Evolutionary conservation across 2,797 vertebrate genomes (phyloP).

Genomic region (Oreochromis grahami): DNA sequence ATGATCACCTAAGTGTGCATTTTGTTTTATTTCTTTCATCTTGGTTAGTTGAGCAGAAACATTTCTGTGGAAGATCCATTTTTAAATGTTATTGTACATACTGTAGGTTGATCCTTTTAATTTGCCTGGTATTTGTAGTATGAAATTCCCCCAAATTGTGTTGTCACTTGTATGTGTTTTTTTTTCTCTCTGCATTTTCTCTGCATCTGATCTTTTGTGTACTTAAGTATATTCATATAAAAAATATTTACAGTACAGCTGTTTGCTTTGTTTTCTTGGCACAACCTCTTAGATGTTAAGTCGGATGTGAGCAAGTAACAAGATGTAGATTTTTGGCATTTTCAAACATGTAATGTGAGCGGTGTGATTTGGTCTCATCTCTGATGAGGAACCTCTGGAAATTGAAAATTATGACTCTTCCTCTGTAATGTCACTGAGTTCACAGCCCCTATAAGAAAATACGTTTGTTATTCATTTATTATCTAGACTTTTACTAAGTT

Average conservation of each 20-base stretch:
- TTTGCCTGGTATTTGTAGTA: constrained; percentile 42
- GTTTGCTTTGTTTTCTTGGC: background rate
- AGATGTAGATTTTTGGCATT: background rate
- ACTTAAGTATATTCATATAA: constrained; percentile 68
- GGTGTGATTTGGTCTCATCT: constrained; percentile 4
- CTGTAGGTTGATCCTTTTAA: constrained; percentile 39
- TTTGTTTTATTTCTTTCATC: constrained; percentile 16
- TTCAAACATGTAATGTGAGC: background rate
- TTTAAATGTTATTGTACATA: constrained; percentile 67
- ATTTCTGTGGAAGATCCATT: constrained; percentile 49
- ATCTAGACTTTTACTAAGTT: background rate
- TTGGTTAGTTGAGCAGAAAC: constrained; percentile 7
- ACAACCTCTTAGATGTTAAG: background rate
- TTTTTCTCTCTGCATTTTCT: background rate
- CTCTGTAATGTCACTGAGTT: constrained; percentile 11
- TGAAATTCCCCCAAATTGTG: constrained; percentile 26
- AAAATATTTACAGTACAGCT: constrained; percentile 67
- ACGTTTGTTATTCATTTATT: background rate
- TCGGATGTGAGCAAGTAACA: background rate
- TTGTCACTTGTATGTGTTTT: constrained; percentile 17
- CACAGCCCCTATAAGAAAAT: constrained; percentile 42
- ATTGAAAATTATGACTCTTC: background rate
- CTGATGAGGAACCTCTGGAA: background rate
- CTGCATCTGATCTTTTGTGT: constrained; percentile 49
- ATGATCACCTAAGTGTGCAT: constrained; percentile 4